phyloP scores from a whole-genome alignment of 2,888 invertebrate genomes.

The Hypselothyrea guttata region DNA sequence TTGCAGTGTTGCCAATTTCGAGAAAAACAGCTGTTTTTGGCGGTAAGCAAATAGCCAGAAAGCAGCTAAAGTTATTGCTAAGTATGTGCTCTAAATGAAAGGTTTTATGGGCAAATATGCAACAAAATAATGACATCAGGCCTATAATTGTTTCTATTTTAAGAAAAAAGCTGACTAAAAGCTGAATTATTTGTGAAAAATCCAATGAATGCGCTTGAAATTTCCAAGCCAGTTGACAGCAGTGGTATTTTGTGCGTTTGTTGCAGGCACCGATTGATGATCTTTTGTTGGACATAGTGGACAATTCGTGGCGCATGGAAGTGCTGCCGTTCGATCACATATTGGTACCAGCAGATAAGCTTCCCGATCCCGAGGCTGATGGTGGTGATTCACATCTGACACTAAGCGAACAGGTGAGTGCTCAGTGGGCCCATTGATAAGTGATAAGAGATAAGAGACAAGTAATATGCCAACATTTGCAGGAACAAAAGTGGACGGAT shows the following conservation, averaged over 20 bases:
- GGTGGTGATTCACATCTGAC: constrained; percentile 95
- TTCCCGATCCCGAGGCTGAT: constrained; percentile 96
- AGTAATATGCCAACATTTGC: background rate
- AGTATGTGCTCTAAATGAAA: too few species aligned
- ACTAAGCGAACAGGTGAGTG: constrained; percentile 91
- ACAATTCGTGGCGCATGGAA: constrained; percentile 94
- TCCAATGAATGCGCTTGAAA: too few species aligned
- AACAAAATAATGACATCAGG: too few species aligned
- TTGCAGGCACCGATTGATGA: constrained; percentile 80
- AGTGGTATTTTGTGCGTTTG: background rate
- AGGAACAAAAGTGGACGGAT: constrained; percentile 87
- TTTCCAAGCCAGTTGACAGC: too few species aligned
- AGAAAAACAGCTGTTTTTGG: too few species aligned
- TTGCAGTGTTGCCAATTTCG: too few species aligned
- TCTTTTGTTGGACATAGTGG: constrained; percentile 83
- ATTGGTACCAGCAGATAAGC: constrained; percentile 91
- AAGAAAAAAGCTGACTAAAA: too few species aligned
- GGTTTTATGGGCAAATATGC: too few species aligned
- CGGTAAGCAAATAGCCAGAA: too few species aligned
- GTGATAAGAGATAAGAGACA: background rate
- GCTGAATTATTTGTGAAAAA: too few species aligned
- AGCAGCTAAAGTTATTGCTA: too few species aligned
- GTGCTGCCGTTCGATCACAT: constrained; percentile 92
- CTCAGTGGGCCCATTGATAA: background rate
- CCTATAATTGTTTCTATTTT: too few species aligned